Evolutionary conservation across 2,797 vertebrate genomes (phyloP).

Genomic region (Paratrypauchen microcephalus): DNA sequence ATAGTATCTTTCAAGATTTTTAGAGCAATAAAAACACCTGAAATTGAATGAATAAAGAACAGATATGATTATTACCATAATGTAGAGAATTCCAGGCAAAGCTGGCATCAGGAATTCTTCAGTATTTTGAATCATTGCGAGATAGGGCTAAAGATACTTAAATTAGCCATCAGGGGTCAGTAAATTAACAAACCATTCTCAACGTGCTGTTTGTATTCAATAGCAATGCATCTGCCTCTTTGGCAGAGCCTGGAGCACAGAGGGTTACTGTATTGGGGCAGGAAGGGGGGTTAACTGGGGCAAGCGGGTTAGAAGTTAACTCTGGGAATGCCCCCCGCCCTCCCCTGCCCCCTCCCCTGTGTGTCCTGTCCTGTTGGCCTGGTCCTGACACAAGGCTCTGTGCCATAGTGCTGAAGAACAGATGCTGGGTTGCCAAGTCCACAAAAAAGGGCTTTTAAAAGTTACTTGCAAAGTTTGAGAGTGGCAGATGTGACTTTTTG

Average conservation of each 20-base stretch:
- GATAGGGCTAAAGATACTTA: neutral
- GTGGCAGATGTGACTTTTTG: too few species aligned
- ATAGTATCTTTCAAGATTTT: too few species aligned
- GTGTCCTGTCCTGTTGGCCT: conserved; percentile 16
- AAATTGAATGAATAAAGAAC: too few species aligned
- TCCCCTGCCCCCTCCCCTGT: conserved; percentile 25
- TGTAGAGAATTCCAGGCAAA: too few species aligned
- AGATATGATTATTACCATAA: too few species aligned
- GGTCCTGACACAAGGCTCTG: conserved; percentile 54
- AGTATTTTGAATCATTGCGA: neutral
- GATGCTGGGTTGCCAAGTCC: conserved; percentile 34
- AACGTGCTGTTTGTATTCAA: conserved; percentile 17
- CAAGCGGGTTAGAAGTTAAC: conserved; percentile 73
- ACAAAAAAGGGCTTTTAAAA: too few species aligned
- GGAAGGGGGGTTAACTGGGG: conserved; percentile 58
- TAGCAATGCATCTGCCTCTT: conserved; percentile 29
- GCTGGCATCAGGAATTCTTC: conserved; percentile 30
- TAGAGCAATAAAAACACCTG: too few species aligned
- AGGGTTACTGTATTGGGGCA: conserved; percentile 54
- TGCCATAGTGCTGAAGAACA: conserved; percentile 58
- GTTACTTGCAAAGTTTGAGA: too few species aligned
- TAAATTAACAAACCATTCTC: neutral
- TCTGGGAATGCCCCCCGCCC: conserved; percentile 52
- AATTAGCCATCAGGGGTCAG: neutral
- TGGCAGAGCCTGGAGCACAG: conserved; percentile 25